Evolutionary conservation across 2,888 invertebrate genomes (phyloP).

Genomic region (Eupithecia inturbata): DNA sequence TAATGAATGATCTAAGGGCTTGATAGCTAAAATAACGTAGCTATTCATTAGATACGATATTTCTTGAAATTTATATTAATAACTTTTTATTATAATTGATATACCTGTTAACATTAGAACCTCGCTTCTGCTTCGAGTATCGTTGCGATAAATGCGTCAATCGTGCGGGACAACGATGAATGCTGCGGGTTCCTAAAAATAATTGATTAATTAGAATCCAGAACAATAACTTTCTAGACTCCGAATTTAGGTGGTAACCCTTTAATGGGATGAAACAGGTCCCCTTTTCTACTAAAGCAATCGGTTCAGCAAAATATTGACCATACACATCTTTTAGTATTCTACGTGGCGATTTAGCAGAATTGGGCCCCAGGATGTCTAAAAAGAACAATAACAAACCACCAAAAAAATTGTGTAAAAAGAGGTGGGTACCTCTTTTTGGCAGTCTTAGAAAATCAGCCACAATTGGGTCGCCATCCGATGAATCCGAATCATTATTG

Average conservation of each 20-base stretch:
- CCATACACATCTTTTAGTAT: neutral
- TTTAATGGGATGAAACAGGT: no score
- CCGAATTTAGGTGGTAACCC: no score
- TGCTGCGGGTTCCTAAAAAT: conserved; percentile 62
- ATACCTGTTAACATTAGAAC: conserved; percentile 55
- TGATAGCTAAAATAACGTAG: no score
- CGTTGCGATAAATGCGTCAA: conserved; percentile 89
- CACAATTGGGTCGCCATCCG: conserved; percentile 68
- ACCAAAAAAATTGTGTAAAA: no score
- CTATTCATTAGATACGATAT: no score
- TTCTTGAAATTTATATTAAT: no score
- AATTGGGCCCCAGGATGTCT: no score
- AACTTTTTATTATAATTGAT: neutral
- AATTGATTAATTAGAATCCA: neutral
- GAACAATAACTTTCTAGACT: neutral
- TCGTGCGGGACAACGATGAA: conserved; percentile 85
- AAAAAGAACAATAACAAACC: neutral
- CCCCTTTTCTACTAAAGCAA: no score
- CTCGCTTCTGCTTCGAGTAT: conserved; percentile 86
- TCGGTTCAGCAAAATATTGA: no score
- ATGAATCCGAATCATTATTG: conserved; percentile 64
- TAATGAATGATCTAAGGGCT: no score
- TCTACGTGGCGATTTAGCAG: neutral
- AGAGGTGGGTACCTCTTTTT: no score
- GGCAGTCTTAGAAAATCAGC: conserved; percentile 67